Evolutionary conservation across 1,140 invertebrate genomes (phyloP), one percentile per base, ranked within the genome.

Genomic region (Neodiprion virginianus): DNA sequence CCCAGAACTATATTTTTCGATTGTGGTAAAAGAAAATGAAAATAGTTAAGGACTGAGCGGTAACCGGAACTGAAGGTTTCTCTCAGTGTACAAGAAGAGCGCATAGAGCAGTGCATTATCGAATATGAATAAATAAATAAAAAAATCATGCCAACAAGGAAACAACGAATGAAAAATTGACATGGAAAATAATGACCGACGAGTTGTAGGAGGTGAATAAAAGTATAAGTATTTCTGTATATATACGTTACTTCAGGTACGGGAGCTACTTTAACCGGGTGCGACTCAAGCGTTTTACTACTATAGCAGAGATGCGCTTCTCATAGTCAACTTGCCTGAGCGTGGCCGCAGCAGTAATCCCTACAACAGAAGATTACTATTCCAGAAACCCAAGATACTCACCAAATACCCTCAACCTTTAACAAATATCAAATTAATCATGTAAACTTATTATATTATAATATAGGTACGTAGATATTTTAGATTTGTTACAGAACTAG

Each of bases 361-460:
- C 88, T 89, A 89, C 78, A 89, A 88, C 85, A 88, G 79, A 88
- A 89, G 82, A 89, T 87, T 84, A 82, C 80, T 81, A 40, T 40
- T 86, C 84, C 83, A 85, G 81, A 86, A 79, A 76, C 82, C 85
- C 84, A 77, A 83, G 73, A 70, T 81, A 82, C 80, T 84, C 79
- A 83, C 84, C 82, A 79, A 61, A 61, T 61, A 61, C 53, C 53
- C 53, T 61, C 53, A 61, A 61, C 53, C 53, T 61, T 61, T 61
- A 61, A 61, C 53, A 61, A 61, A 12, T 14, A 14, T 14, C n/a
- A 12, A 17, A 61, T 61, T 61, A 8, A 61, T 14, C 5, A 61
- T 8, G n/a, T 9, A 61, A 61, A 8, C n/a, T 40, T 40, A 40
- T 40, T 40, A 2, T 40, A 40, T 40, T 40, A 40, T 40, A 40